These are phyloP conservation scores for Stichopus horrens DNA, from an alignment of 53 echinoderm and acorn worm genomes.

Conservation along the genomic window DNA sequence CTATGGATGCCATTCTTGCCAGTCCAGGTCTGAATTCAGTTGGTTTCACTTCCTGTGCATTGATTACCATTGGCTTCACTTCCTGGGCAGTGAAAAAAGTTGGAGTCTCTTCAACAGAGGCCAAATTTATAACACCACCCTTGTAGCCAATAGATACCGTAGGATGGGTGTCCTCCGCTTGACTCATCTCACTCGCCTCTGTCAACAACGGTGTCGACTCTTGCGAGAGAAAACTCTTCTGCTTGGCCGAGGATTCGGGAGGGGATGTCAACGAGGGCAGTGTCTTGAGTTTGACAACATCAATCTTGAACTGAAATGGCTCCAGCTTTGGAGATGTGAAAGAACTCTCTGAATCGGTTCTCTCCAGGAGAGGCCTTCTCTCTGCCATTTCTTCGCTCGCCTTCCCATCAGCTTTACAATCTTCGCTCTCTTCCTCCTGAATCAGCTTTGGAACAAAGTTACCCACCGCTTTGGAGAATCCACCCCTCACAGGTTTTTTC, in stretches of 20 bases:
- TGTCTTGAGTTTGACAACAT: slow-evolving; percentile 82
- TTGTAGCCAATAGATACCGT: slow-evolving; percentile 4
- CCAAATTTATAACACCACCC: slow-evolving; percentile 28
- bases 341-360: slow-evolving; percentile 61
- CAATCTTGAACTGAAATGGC: slow-evolving; percentile 92
- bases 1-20: slow-evolving; percentile 42
- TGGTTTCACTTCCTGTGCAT: slow-evolving; percentile 15
- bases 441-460: slow-evolving; percentile 82
- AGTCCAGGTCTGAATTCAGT: slow-evolving; percentile 25
- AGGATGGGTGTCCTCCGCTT: neutral
- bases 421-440: slow-evolving; percentile 81
- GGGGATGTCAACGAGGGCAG: slow-evolving; percentile 76
- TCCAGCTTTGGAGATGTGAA: slow-evolving; percentile 75
- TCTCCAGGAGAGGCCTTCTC: slow-evolving; percentile 50
- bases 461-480: slow-evolving; percentile 66
- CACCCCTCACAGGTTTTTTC: slow-evolving; percentile 53
- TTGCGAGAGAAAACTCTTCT: slow-evolving; percentile 20
- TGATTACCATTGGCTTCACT: slow-evolving; percentile 36
- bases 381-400: slow-evolving; percentile 27
- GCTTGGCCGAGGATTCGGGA: slow-evolving; percentile 36
- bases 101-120: slow-evolving; percentile 33
- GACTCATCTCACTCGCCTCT: slow-evolving; percentile 36
- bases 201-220: slow-evolving; percentile 40
- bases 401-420: slow-evolving; percentile 42
- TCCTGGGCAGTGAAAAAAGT: slow-evolving; percentile 25